phyloP scores from a whole-genome alignment of 2,888 invertebrate genomes.

The Idaea dimidiata region DNA sequence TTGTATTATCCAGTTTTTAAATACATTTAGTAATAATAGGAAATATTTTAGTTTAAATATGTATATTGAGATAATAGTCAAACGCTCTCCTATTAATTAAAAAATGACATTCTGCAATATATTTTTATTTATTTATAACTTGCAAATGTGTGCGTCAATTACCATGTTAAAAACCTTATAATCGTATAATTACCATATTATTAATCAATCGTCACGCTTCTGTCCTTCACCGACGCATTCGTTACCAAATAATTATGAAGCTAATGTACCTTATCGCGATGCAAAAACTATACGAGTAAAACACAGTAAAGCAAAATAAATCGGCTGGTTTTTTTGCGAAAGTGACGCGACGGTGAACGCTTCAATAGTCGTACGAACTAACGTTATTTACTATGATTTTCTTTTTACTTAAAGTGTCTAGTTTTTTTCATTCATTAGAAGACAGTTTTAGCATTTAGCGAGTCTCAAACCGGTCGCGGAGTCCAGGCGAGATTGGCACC shows the following conservation, averaged over 20 bases:
- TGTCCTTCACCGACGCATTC: not conserved
- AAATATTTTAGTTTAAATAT: no score
- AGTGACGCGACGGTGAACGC: constrained; percentile 30
- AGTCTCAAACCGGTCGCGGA: not conserved
- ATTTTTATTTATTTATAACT: no score
- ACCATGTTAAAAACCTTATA: no score
- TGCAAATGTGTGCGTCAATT: no score
- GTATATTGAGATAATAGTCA: no score
- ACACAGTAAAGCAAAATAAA: not conserved
- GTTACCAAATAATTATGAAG: not conserved
- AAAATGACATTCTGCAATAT: no score
- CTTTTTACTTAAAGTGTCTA: not conserved
- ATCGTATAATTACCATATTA: no score
- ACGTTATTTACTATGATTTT: constrained; percentile 5
- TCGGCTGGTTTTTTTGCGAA: constrained; percentile 1
- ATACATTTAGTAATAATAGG: no score
- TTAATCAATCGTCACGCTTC: not conserved
- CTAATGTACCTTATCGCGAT: not conserved
- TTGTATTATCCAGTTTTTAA: no score
- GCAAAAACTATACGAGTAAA: not conserved
- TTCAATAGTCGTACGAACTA: not conserved
- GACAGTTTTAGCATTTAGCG: not conserved
- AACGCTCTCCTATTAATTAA: no score
- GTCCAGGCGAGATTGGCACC: not conserved
- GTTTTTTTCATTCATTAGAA: constrained; percentile 6